phyloP scores from a whole-genome alignment of 2,797 vertebrate species.

The Stomatorhinus walkeri region DNA sequence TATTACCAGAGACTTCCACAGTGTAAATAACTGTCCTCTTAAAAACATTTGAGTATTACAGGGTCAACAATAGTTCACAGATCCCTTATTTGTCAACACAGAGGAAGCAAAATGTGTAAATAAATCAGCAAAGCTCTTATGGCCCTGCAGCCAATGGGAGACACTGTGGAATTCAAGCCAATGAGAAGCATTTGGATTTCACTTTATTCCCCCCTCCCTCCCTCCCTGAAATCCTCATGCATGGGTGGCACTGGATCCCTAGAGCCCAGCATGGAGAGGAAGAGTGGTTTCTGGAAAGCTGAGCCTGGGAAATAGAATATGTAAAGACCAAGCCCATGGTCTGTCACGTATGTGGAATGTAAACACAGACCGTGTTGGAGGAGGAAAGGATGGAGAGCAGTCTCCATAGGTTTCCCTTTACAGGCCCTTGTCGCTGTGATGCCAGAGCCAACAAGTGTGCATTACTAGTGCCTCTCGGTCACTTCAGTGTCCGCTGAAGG shows the following conservation, averaged over 20 bases:
- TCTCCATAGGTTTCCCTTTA: background rate
- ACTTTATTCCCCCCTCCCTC: background rate
- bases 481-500: background rate
- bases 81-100: background rate
- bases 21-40: background rate
- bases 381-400: background rate
- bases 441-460: background rate
- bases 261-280: background rate
- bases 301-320: background rate
- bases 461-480: background rate
- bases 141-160: background rate
- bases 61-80: constrained; percentile 19
- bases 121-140: constrained; percentile 3
- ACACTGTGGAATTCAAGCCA: background rate
- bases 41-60: background rate
- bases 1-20: background rate
- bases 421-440: background rate
- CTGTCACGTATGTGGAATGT: constrained; percentile 10
- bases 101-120: background rate
- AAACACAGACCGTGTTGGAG: background rate
- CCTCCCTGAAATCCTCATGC: background rate
- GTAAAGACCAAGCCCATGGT: background rate
- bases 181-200: background rate
- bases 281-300: background rate
- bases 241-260: background rate